Conservation (phyloP, 2,113 vertebrate species). For the Pongo pygmaeus region DNA sequence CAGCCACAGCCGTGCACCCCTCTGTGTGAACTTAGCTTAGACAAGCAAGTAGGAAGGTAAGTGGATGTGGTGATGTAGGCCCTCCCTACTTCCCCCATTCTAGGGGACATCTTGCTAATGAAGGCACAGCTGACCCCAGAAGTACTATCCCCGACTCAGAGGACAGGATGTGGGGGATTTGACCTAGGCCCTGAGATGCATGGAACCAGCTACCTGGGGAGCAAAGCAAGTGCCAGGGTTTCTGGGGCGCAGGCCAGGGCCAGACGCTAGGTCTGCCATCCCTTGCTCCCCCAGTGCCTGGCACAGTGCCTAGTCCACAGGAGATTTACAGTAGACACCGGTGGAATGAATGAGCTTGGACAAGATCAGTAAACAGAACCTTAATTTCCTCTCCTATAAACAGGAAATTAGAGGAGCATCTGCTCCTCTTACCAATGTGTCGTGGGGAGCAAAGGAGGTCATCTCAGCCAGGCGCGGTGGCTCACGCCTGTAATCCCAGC, state of each 20-base stretch:
- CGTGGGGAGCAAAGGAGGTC: background rate
- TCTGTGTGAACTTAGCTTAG: background rate
- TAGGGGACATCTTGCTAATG: background rate
- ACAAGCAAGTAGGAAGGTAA: background rate
- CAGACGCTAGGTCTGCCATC: background rate
- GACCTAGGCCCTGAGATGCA: background rate
- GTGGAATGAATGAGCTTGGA: background rate
- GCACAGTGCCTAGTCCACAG: too few relatives aligned
- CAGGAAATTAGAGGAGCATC: background rate
- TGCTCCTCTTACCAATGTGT: background rate
- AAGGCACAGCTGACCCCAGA: background rate
- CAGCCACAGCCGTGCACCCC: background rate
- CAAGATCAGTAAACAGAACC: background rate
- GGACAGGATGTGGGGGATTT: background rate
- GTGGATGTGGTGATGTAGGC: background rate
- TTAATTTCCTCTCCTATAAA: background rate
- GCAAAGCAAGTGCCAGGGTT: accelerated
- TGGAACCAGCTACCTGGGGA: background rate
- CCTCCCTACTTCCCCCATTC: background rate
- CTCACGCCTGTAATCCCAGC: too few relatives aligned
- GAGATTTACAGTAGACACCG: background rate
- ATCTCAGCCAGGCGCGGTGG: too few relatives aligned
- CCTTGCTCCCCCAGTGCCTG: background rate
- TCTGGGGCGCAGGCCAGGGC: background rate
- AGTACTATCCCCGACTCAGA: background rate